Evolutionary conservation across 92 coral and sea anemone species (phyloP), one percentile per base, ranked within the genome.

Genomic region (Porites evermanni): DNA sequence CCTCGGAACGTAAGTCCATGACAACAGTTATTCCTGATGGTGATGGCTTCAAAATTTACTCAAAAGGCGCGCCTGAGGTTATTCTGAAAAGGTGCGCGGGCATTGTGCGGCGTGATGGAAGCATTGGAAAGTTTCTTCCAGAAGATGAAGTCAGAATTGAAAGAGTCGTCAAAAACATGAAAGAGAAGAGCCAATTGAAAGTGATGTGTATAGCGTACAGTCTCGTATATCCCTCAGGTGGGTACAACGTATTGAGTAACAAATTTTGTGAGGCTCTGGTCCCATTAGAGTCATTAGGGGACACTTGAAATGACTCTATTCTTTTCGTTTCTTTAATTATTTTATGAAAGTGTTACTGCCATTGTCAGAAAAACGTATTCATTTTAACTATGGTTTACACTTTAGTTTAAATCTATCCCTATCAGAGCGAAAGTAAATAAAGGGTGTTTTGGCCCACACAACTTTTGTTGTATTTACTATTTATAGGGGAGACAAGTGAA

Each of bases 161-260:
- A 26, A 75, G 86, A 29, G 65, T 68, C 75, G 89, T 90, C 64
- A 85, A 83, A 17, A 79, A 83, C 72, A 95, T 95, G 95, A 85
- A 89, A 81, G 90, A 90, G 38, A 90, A 76, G 20, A 86, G 91
- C 70, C 97, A 94, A 6, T 85, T 97, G 69, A 93, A 95, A 82
- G 95, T 95, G 79, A 93, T 97, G 88, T 97, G 99, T 77, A 56
- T 97, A 19, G 98, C 99, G 0, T 90, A 80, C 77, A 91, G 88
- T 21, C 18, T 13, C 18, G 18, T 73, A 26, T 74, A 74, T 47
- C 80, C 80, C 11, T 81, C 58, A n/a, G 86, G 86, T 81, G 53
- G n/a, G 85, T 29, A 8, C 24, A 8, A 7, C 13, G 8, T 67
- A 20, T 67, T 38, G 47, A 38, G 2, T 38, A 38, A 38, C 47